Base-by-base conservation (phyloP, 2,797 vertebrate genomes). In the Coracias cyanogaster region DNA sequence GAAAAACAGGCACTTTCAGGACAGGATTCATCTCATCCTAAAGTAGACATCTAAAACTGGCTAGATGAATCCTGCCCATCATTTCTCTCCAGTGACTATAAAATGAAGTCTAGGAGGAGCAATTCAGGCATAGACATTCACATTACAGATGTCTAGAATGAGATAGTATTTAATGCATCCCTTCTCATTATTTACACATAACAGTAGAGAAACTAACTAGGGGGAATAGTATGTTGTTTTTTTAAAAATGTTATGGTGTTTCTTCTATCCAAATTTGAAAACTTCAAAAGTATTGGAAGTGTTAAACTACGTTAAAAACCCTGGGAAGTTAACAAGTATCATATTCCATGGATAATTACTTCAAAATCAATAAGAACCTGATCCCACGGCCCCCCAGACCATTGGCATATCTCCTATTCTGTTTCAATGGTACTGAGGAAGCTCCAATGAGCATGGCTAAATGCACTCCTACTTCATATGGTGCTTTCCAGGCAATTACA, bases 181-280 rank as follows among this genome's bases (percentile, higher is more conserved):
- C 48, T 93, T 91, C 93, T 95, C 71, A 72, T 95, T 94, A 95
- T 90, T 97, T 95, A 96, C 93, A 91, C 79, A 35, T 95, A 93
- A 91, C 48, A 85, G 52, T 6, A 61, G 54, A 89, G 57, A 85
- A 93, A 54, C 41, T 52, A 95, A 66, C 48, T 46, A 65, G 35
- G 8, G 88, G 70, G 43, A 95, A 88, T 37, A 61, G 58, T 16
- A 48, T 48, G 62, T 58, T 81, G 61, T 0, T 57, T 73, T 66
- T 70, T n/a, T 52, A 20, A 19, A 12, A 86, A 43, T 46, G 33
- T 86, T 88, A 31, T 31, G 35, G 9, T 29, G 52, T 20, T n/a
- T 15, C 13, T 33, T 52, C 26, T 51, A 52, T n/a, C 12, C 43
- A 35, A 52, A 81, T 78, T n/a, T 24, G 58, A 91, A 94, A 90